These are phyloP conservation scores for Poecilus cupreus DNA, from an alignment of 2,888 invertebrate genomes.

Conservation along the genomic window DNA sequence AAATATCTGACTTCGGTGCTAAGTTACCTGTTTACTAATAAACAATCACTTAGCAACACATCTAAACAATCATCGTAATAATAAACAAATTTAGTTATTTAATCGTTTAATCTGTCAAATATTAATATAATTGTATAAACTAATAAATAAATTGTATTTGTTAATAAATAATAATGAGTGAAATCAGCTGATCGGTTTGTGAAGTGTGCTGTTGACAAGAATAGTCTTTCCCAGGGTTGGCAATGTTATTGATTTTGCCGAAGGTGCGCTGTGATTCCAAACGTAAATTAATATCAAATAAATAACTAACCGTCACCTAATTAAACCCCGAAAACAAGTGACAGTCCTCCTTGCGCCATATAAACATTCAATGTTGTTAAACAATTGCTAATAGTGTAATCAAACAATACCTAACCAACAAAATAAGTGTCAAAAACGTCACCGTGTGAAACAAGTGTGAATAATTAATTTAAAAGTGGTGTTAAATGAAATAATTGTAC, in stretches of 20 bases:
- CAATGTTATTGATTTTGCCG: constrained; percentile 44
- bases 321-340: neutral
- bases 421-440: neutral
- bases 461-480: neutral
- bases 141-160: neutral
- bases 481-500: neutral
- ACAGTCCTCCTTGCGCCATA: neutral
- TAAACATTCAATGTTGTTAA: neutral
- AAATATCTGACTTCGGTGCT: constrained; percentile 68
- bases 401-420: constrained; percentile 14
- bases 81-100: neutral
- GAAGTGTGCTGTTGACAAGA: constrained; percentile 30
- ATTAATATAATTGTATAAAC: neutral
- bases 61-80: neutral
- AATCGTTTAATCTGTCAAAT: neutral
- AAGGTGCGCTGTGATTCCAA: constrained; percentile 29
- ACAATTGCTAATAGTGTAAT: neutral
- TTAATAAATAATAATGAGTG: no score
- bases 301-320: neutral
- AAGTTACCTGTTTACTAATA: constrained; percentile 69
- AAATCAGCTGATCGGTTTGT: neutral
- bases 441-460: neutral
- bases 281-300: constrained; percentile 39
- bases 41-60: neutral
- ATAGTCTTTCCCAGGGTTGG: constrained; percentile 42